phyloP scores from a whole-genome alignment of 2,888 invertebrate species.

The Deladenus siricidicola region DNA sequence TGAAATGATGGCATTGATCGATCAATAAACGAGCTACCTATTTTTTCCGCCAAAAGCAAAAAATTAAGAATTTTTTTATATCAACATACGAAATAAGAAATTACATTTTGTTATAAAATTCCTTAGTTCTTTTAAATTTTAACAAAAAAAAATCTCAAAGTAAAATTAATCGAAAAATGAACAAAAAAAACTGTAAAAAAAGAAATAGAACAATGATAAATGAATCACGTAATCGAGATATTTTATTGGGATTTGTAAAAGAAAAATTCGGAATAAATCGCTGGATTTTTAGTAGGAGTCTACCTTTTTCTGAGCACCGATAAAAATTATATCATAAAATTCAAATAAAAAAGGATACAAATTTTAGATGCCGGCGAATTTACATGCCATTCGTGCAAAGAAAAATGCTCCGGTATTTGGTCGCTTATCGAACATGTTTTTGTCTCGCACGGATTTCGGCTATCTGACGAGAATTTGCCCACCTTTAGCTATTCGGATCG shows the following conservation, averaged over 20 bases:
- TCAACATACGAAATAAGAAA: too few relatives aligned
- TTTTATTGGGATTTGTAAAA: neutral
- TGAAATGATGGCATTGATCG: too few relatives aligned
- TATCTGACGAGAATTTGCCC: conserved; percentile 40
- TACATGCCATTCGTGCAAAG: conserved; percentile 48
- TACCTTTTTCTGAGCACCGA: too few relatives aligned
- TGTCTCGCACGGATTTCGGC: conserved; percentile 41
- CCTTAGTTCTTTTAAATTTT: too few relatives aligned
- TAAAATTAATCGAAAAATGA: neutral
- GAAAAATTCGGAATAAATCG: neutral
- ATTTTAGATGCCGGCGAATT: conserved; percentile 13
- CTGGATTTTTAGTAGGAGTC: too few relatives aligned
- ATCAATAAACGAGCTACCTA: too few relatives aligned
- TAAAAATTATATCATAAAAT: too few relatives aligned
- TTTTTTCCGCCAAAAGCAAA: too few relatives aligned
- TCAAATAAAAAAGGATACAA: neutral
- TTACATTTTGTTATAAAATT: too few relatives aligned
- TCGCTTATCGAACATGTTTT: conserved; percentile 46
- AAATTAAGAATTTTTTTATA: too few relatives aligned
- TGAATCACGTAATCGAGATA: neutral
- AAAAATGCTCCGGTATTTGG: conserved; percentile 47
- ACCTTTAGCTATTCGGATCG: conserved; percentile 21
- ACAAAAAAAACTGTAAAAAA: neutral
- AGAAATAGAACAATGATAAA: neutral
- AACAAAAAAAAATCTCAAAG: neutral